phyloP scores from a whole-genome alignment of 2,113 vertebrate genomes.

The Pterocles gutturalis region DNA sequence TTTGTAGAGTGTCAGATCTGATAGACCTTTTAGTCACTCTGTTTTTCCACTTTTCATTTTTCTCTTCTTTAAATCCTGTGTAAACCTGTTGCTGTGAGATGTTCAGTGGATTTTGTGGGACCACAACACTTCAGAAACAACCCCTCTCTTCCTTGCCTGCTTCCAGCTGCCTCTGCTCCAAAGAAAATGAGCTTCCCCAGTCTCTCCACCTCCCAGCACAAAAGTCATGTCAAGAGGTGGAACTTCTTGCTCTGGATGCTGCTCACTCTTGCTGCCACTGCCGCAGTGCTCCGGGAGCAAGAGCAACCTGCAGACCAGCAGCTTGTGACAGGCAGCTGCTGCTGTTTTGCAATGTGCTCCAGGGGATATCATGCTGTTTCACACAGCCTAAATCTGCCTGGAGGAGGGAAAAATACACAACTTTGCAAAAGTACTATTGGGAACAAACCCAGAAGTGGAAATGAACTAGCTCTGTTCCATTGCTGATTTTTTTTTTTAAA shows the following conservation, averaged over 20 bases:
- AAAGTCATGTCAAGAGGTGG: rapidly evolving
- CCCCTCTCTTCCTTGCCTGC: rapidly evolving
- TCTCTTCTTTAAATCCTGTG: not conserved
- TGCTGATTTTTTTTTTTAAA: not conserved
- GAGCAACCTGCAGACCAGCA: not conserved
- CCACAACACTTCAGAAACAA: not conserved
- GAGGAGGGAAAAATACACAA: not conserved
- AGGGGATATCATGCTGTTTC: not conserved
- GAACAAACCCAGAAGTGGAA: conserved; percentile 27
- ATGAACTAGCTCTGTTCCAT: not conserved
- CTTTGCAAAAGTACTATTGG: not conserved
- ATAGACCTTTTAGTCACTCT: not conserved
- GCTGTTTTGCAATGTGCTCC: not conserved
- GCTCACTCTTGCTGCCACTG: not conserved
- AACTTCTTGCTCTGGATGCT: not conserved
- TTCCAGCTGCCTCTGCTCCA: not conserved
- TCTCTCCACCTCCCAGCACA: not conserved
- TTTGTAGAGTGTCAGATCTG: conserved; percentile 7
- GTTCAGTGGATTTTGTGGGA: not conserved
- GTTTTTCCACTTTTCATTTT: not conserved
- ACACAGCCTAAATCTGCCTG: not conserved
- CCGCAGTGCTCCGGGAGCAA: rapidly evolving
- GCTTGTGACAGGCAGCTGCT: rapidly evolving
- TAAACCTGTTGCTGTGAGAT: not conserved
- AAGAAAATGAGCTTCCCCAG: not conserved